phyloP scores from a whole-genome alignment of 2,888 invertebrate species.

The Clepsis dumicolana region DNA sequence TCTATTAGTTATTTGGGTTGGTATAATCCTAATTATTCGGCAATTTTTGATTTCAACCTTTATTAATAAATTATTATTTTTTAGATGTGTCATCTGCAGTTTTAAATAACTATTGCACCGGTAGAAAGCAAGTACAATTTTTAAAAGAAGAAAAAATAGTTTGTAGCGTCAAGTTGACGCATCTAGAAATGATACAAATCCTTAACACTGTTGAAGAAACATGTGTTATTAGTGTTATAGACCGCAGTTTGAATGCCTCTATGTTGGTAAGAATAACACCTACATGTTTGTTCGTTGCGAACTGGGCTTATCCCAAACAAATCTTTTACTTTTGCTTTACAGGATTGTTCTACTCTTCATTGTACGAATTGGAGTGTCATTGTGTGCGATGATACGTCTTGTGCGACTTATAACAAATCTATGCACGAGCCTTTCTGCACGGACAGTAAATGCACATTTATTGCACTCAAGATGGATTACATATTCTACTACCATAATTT shows the following conservation, averaged over 20 bases:
- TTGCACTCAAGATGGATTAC: slow-evolving; percentile 70
- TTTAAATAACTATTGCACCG: slow-evolving; percentile 70
- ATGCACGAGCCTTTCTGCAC: slow-evolving; percentile 68
- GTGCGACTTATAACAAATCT: slow-evolving; percentile 63
- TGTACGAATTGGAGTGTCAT: slow-evolving; percentile 73
- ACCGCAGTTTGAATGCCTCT: slow-evolving; percentile 61
- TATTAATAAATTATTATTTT: slow-evolving; percentile 14
- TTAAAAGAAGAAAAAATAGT: slow-evolving; percentile 63
- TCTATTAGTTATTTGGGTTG: slow-evolving; percentile 66
- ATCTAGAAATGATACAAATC: slow-evolving; percentile 74
- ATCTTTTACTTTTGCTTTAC: slow-evolving; percentile 50
- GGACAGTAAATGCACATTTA: slow-evolving; percentile 63
- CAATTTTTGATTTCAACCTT: slow-evolving; percentile 13
- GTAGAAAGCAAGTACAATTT: slow-evolving; percentile 65
- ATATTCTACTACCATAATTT: slow-evolving; percentile 67
- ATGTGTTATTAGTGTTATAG: slow-evolving; percentile 65
- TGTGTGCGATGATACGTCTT: slow-evolving; percentile 61
- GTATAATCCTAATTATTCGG: slow-evolving; percentile 36
- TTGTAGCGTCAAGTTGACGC: slow-evolving; percentile 69
- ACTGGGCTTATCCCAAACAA: not conserved
- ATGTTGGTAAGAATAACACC: slow-evolving; percentile 59
- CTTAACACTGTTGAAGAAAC: slow-evolving; percentile 61
- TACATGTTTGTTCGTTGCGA: not conserved
- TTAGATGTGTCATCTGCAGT: slow-evolving; percentile 71
- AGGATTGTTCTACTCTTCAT: slow-evolving; percentile 73